Percentiles rank a stretch among this genome's conserved stretches.
phyloP scores from a whole-genome alignment of 2,888 invertebrate genomes.

The Drosophila macrospina region DNA sequence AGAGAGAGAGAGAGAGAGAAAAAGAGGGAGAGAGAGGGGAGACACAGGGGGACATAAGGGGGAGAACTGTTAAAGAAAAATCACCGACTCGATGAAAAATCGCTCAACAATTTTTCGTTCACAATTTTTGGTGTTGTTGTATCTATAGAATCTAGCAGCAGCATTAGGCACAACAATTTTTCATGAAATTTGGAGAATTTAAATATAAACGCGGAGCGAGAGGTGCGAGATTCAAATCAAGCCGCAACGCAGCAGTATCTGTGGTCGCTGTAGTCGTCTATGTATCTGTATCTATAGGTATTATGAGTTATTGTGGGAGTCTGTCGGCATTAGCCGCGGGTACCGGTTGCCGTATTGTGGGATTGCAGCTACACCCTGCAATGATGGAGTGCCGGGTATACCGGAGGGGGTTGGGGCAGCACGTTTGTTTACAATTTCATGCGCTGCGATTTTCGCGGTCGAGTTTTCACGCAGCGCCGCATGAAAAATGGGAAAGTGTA shows the following conservation, averaged over 20 bases:
- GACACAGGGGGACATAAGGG: slow-evolving; percentile 1
- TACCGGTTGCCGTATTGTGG: slow-evolving; percentile 41
- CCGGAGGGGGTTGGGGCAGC: slow-evolving; percentile 2
- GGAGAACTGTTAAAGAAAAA: slow-evolving; percentile 63
- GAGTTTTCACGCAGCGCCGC: slow-evolving; percentile 73
- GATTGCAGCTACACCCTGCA: no score
- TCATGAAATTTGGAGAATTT: slow-evolving; percentile 67
- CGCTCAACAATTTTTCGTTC: slow-evolving; percentile 78
- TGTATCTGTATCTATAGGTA: slow-evolving; percentile 37
- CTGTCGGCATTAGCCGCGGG: slow-evolving; percentile 72
- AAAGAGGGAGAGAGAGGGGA: slow-evolving; percentile 4
- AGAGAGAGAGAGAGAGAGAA: slow-evolving; percentile 2
- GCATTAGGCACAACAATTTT: slow-evolving; percentile 60
- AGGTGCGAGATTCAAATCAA: slow-evolving; percentile 74
- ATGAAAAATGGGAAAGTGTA: slow-evolving; percentile 63
- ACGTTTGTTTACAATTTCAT: slow-evolving; percentile 78
- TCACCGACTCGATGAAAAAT: slow-evolving; percentile 80
- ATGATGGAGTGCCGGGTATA: not conserved
- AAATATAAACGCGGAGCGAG: slow-evolving; percentile 75
- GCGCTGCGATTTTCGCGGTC: slow-evolving; percentile 80
- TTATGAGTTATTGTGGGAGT: slow-evolving; percentile 82
- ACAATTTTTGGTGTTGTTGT: slow-evolving; percentile 49
- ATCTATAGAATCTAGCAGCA: slow-evolving; percentile 26
- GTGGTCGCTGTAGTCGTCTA: slow-evolving; percentile 13
- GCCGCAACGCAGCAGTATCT: slow-evolving; percentile 29